Evolutionary conservation across 2,113 vertebrate genomes (phyloP).

Genomic region (Scalopus aquaticus): DNA sequence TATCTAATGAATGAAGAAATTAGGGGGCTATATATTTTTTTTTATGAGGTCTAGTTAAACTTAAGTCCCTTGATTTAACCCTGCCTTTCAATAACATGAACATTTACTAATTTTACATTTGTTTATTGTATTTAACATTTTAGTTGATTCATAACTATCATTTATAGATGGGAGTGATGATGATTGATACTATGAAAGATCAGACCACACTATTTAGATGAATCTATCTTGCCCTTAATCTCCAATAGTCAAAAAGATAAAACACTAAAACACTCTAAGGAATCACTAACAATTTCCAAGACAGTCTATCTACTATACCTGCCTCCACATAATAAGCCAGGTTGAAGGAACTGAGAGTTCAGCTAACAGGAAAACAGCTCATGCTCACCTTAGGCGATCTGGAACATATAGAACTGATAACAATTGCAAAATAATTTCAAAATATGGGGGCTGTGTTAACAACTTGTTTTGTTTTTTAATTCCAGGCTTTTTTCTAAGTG

Average conservation of each 20-base stretch:
- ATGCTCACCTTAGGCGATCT: neutral
- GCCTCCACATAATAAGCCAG: too few species aligned
- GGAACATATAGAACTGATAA: neutral
- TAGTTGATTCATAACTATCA: neutral
- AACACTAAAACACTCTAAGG: neutral
- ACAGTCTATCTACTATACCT: neutral
- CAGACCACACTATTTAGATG: neutral
- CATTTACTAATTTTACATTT: neutral
- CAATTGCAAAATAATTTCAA: neutral
- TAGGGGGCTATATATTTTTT: neutral
- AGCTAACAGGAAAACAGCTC: neutral
- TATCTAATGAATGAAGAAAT: neutral
- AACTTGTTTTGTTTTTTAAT: neutral
- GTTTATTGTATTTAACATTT: neutral
- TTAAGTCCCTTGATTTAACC: neutral
- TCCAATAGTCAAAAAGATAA: neutral
- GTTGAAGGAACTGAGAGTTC: neutral
- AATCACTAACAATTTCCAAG: neutral
- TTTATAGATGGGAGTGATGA: neutral
- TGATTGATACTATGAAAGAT: neutral
- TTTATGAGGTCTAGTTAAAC: neutral
- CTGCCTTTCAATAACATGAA: neutral
- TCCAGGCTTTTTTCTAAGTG: neutral
- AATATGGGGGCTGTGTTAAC: neutral
- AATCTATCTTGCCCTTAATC: neutral